These are phyloP conservation scores for Rhopalosiphum nymphaeae DNA, from an alignment of 2,888 invertebrate species.

Conservation along the genomic window DNA sequence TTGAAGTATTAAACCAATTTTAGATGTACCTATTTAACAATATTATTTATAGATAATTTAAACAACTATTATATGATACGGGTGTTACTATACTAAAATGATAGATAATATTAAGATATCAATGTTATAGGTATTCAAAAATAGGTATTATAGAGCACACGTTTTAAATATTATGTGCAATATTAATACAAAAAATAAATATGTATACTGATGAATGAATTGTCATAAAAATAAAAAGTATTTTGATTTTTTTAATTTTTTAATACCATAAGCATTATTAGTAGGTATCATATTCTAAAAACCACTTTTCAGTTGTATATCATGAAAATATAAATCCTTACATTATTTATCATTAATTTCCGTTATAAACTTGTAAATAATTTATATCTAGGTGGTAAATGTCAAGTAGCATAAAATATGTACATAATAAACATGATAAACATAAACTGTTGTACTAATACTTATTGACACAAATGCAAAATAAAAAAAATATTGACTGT, in stretches of 20 bases:
- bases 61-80: not conserved
- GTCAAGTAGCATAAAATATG: slow-evolving; percentile 33
- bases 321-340: not conserved
- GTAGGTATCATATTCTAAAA: not conserved
- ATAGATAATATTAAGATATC: not conserved
- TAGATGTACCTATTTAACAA: not conserved
- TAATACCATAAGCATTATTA: not conserved
- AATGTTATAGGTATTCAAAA: not conserved
- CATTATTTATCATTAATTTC: not conserved
- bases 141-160: not conserved
- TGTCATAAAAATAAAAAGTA: not conserved
- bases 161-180: not conserved
- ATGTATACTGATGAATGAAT: not conserved
- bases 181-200: not conserved
- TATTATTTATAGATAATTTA: not conserved
- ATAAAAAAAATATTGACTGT: not conserved
- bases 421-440: slow-evolving; percentile 22
- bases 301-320: not conserved
- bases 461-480: not conserved
- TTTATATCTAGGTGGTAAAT: slow-evolving; percentile 2
- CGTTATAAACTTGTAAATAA: not conserved
- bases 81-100: not conserved
- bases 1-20: not conserved
- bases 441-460: not conserved
- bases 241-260: not conserved